Conservation (phyloP, 30 jellyfish, hydroid and myxozoan genomes). For the Aurelia sp. region DNA sequence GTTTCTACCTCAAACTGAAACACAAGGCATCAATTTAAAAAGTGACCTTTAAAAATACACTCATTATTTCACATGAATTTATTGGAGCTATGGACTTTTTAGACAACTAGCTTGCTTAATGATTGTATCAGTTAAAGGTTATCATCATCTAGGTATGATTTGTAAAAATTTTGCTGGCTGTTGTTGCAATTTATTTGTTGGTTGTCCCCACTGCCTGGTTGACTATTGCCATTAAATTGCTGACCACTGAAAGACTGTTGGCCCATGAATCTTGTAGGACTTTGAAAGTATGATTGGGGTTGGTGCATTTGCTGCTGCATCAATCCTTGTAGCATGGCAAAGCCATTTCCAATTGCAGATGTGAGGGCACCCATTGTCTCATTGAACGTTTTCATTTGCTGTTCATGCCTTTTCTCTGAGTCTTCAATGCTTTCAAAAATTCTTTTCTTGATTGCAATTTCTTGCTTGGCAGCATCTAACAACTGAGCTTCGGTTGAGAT, state of each 20-base stretch:
- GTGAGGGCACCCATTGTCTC: constrained; percentile 22
- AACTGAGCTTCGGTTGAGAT: constrained; percentile 21
- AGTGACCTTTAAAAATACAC: no score
- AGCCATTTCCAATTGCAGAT: constrained; percentile 26
- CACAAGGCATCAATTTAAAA: no score
- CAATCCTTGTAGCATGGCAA: constrained; percentile 16
- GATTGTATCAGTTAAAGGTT: not conserved
- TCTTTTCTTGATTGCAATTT: constrained; percentile 8
- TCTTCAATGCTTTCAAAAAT: constrained; percentile 15
- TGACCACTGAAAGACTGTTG: constrained; percentile 19
- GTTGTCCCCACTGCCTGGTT: constrained; percentile 5
- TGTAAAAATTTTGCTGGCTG: constrained; percentile 9
- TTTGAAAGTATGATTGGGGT: constrained; percentile 18
- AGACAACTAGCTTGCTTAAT: not conserved
- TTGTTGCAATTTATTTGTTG: constrained; percentile 4
- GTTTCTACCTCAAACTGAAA: no score
- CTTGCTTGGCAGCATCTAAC: constrained; percentile 17
- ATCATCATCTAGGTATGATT: constrained; percentile 16
- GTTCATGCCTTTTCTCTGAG: constrained; percentile 16
- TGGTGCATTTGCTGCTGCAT: constrained; percentile 39
- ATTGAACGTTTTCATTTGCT: constrained; percentile 17
- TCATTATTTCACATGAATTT: no score
- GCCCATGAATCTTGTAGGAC: constrained; percentile 11
- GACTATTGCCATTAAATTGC: not conserved
- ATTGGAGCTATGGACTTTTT: no score